phyloP scores from a whole-genome alignment of 35 echinoderm and acorn worm genomes.

The Ophioderma brevispina region DNA sequence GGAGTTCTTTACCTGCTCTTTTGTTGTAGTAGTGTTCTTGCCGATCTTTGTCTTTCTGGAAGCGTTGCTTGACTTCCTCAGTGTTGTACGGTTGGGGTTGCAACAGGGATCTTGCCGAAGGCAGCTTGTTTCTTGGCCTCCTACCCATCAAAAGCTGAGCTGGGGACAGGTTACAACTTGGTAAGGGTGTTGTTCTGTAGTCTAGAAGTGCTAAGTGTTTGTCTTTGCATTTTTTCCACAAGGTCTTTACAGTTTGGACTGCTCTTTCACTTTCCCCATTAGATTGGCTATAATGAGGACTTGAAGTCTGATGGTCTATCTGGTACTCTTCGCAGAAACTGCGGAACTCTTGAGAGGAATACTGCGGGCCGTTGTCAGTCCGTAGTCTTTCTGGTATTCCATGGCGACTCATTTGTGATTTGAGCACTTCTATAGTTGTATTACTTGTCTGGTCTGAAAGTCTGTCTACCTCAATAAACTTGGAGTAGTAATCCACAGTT shows the following conservation, averaged over 20 bases:
- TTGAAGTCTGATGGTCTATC: conserved; percentile 27
- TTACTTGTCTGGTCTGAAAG: conserved; percentile 14
- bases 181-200: conserved; percentile 54
- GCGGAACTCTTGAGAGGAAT: neutral
- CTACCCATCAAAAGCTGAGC: conserved; percentile 76
- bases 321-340: conserved; percentile 66
- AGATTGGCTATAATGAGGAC: conserved; percentile 48
- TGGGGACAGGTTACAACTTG: conserved; percentile 67
- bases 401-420: conserved; percentile 55
- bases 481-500: conserved; percentile 64
- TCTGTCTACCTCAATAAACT: conserved; percentile 49
- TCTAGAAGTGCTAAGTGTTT: conserved; percentile 72
- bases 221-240: conserved; percentile 67
- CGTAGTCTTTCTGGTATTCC: conserved; percentile 49
- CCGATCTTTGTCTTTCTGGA: conserved; percentile 15
- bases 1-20: conserved; percentile 41
- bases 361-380: conserved; percentile 64
- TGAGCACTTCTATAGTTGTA: conserved; percentile 2
- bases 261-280: conserved; percentile 63
- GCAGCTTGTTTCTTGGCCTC: conserved; percentile 55
- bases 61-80: conserved; percentile 17
- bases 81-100: conserved; percentile 21
- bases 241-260: conserved; percentile 62
- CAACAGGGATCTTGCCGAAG: conserved; percentile 42
- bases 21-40: conserved; percentile 48